Evolutionary conservation across 2,797 vertebrate genomes (phyloP), one percentile per base, ranked within the genome.

Genomic region (Cossypha caffra): DNA sequence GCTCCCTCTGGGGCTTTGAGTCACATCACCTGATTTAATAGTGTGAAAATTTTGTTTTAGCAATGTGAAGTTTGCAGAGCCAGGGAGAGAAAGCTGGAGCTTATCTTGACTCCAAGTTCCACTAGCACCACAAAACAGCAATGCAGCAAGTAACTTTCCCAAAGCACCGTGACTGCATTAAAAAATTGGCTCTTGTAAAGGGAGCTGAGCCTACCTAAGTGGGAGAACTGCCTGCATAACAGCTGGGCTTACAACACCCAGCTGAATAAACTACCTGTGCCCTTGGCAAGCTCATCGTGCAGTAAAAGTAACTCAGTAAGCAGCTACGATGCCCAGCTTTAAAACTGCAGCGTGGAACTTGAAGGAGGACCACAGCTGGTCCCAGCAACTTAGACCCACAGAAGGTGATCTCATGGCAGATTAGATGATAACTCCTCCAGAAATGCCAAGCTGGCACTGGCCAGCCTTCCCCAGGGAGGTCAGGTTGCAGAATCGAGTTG

Each of bases 381-480:
- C 29, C 29, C 69, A 68, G 37, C 23, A 57, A 38, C 2, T 21
- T 14, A 23, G 29, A 87, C 21, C 5, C 8, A 48, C 3, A 23
- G 38, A 86, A 2, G 0, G 14, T 16, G 33, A 15, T 89, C 25
- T 43, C 17, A 17, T 1, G 3, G 31, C 35, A 48, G 23, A 24
- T 50, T 19, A 66, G 61, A 55, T 4, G 37, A 1, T 15, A 51
- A 68, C 31, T 92, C 23, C 26, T 55, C 25, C 2, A 13, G 69
- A 64, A 85, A 55, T 9, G 24, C 14, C 69, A 42, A 0, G 0
- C 31, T 57, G 43, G 33, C 38, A 51, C 48, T 25, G 38, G 21
- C 23, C 0, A 9, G 20, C 33, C 38, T 51, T 24, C 9, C 17
- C 12, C 0, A 0, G 16, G 18, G n/a, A 79, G 28, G 10, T 19